These are phyloP conservation scores for Ryuthela nishihirai DNA, from an alignment of 2,888 invertebrate species.

Conservation along the genomic window DNA sequence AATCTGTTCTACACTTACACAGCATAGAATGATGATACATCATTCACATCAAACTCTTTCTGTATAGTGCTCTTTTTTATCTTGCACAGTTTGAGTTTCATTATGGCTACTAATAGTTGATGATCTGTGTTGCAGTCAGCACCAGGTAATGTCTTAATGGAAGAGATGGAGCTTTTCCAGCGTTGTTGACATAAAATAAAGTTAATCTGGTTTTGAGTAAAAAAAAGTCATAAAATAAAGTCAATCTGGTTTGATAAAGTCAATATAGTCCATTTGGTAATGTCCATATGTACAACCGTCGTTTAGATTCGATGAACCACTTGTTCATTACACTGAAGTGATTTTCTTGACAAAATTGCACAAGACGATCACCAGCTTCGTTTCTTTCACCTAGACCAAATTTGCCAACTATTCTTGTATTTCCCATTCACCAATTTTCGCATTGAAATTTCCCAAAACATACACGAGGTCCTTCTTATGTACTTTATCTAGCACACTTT, in stretches of 20 bases:
- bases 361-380: slow-evolving; percentile 6
- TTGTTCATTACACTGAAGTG: slow-evolving; percentile 9
- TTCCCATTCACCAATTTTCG: neutral
- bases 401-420: too few species aligned
- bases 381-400: too few species aligned
- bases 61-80: neutral
- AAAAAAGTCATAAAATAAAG: too few species aligned
- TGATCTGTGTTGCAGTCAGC: too few species aligned
- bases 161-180: neutral
- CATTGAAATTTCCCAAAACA: slow-evolving; percentile 4
- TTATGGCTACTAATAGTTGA: neutral
- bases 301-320: slow-evolving; percentile 5
- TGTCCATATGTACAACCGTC: slow-evolving; percentile 13
- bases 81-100: neutral
- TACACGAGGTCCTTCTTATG: slow-evolving; percentile 29
- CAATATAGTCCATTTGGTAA: slow-evolving; percentile 7
- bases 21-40: too few species aligned
- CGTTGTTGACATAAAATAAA: neutral
- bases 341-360: slow-evolving; percentile 16
- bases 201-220: neutral
- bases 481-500: slow-evolving; percentile 11
- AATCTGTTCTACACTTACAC: too few species aligned
- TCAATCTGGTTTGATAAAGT: neutral
- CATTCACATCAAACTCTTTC: neutral
- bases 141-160: neutral